A percentile compares a stretch with the other conserved stretches of the same genome.
Evolutionary conservation across 2,113 vertebrate genomes (phyloP).

Genomic region (Setophaga coronata): DNA sequence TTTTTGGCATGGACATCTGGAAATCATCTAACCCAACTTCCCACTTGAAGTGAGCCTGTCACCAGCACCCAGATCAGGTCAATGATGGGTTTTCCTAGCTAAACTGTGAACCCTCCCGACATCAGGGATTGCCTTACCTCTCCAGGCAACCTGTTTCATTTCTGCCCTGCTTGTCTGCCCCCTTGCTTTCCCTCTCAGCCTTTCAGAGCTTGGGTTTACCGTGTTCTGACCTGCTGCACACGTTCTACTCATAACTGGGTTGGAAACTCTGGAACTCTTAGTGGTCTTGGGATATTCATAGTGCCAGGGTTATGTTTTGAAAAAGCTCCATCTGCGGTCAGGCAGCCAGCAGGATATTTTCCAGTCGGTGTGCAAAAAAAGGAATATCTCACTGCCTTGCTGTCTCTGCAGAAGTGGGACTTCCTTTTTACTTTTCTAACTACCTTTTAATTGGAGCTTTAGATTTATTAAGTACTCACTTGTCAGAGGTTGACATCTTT

Average conservation of each 20-base stretch:
- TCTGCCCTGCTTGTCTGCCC: not conserved
- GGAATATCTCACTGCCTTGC: not conserved
- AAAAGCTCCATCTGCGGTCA: not conserved
- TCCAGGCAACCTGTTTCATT: fast-evolving
- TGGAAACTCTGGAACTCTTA: not conserved
- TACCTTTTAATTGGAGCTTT: not conserved
- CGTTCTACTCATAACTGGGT: not conserved
- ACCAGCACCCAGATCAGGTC: not conserved
- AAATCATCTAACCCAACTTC: not conserved
- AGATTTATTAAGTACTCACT: not conserved
- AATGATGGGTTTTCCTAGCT: not conserved
- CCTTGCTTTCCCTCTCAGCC: not conserved
- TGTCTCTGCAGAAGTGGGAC: not conserved
- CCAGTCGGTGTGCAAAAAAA: not conserved
- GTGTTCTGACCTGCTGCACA: not conserved
- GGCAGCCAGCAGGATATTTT: not conserved
- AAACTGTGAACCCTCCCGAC: not conserved
- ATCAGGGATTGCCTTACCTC: not conserved
- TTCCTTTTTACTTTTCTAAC: not conserved
- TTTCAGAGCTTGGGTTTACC: fast-evolving
- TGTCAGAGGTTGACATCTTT: not conserved
- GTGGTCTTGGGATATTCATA: not conserved
- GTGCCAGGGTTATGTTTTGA: not conserved
- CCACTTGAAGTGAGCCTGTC: not conserved
- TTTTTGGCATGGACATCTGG: not conserved